phyloP scores from a whole-genome alignment of 2,797 vertebrate genomes.

The Phoeniculus purpureus region DNA sequence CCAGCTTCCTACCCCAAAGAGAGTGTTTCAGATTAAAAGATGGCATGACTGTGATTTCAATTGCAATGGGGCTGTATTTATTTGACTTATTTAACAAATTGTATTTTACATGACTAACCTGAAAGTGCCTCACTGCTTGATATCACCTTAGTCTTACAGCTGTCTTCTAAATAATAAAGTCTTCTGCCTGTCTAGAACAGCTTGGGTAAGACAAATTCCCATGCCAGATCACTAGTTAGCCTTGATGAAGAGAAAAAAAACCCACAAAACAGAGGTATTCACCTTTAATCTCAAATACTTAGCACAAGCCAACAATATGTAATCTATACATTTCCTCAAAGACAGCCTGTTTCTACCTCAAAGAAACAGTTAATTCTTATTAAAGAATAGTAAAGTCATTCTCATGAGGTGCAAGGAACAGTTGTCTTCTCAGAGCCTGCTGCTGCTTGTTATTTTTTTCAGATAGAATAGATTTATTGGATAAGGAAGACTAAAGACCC shows the following conservation, averaged over 20 bases:
- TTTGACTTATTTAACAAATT: background rate
- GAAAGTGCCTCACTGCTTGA: background rate
- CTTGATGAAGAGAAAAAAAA: background rate
- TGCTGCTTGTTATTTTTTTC: background rate
- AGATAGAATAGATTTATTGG: background rate
- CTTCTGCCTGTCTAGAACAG: background rate
- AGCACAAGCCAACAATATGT: background rate
- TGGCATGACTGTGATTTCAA: background rate
- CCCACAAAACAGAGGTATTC: background rate
- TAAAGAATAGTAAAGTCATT: background rate
- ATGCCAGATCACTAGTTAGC: background rate
- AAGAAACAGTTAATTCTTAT: background rate
- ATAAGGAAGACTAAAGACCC: background rate
- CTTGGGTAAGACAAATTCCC: background rate
- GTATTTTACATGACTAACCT: background rate
- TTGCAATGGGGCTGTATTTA: background rate
- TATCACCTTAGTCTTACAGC: background rate
- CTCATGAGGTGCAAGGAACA: fast-evolving
- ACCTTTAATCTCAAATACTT: background rate
- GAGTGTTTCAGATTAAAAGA: background rate
- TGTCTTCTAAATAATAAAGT: background rate
- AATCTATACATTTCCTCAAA: background rate
- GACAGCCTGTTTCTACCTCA: background rate
- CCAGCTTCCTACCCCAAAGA: background rate
- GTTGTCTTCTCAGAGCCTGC: background rate